Evolutionary conservation across 2,797 vertebrate genomes (phyloP), one percentile per base, ranked within the genome.

Genomic region (Chaenodraco wilsoni): DNA sequence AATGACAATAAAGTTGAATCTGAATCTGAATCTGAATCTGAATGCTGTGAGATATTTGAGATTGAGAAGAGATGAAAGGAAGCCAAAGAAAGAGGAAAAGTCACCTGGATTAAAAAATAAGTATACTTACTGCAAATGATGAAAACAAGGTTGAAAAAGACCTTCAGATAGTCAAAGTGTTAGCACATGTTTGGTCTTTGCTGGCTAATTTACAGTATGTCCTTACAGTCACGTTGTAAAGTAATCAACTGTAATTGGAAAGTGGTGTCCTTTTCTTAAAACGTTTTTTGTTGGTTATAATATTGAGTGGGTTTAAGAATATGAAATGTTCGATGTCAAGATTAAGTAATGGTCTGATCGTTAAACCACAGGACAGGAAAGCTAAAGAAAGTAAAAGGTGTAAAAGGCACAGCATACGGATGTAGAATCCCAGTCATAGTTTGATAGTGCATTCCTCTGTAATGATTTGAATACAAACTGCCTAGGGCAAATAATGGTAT

Each of bases 91-190:
- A 19, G 14, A 59, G 14, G 43, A 57, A 48, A 19, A 23, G 5
- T 52, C 41, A 74, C 57, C 72, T 71, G 58, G 55, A 69, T 41
- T 73, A 64, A 58, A 58, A 27, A 27, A 61, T 5, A 51, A 23
- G 51, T 23, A 41, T 33, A 37, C 60, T 40, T 81, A 60, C 40
- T 59, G 2, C 17, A 66, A 9, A 5, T n/a, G 48, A 56, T 44
- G 54, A 57, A 60, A 73, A 72, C 41, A 60, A 69, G 23, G 37
- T 52, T 44, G 54, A 44, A 79, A 81, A 85, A 56, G 17, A 72
- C 70, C 68, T 64, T 23, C 44, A 61, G 12, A 69, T 65, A 50
- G 60, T 64, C 50, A 40, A 40, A 70, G 40, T 55, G 54, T 50
- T 68, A 45, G 43, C 59, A 74, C 16, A 60, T 46, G 21, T 71